Percentiles rank a stretch among this genome's conserved stretches.
Conservation (phyloP, 2,797 vertebrate genomes). For the Characodon lateralis region DNA sequence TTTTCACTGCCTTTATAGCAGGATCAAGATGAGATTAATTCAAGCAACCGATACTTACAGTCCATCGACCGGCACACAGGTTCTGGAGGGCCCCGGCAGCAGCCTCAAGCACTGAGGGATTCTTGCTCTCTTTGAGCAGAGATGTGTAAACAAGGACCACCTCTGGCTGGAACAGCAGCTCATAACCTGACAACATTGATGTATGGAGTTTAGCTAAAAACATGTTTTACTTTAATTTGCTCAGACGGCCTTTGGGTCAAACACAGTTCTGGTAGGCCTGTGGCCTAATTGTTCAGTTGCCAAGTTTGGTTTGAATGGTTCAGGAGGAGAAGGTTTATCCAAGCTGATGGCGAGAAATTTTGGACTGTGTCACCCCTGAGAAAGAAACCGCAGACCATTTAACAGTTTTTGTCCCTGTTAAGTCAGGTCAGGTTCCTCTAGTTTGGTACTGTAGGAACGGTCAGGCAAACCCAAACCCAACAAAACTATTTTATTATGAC, state of each 20-base stretch:
- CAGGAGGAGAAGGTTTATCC: too few relatives aligned
- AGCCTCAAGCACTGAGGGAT: constrained; percentile 92
- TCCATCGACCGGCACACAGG: constrained; percentile 95
- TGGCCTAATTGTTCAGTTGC: background rate
- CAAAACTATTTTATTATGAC: too few relatives aligned
- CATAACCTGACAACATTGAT: constrained; percentile 84
- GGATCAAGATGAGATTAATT: background rate
- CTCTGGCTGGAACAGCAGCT: constrained; percentile 95
- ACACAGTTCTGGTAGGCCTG: background rate
- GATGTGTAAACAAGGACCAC: constrained; percentile 96
- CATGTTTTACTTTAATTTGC: background rate
- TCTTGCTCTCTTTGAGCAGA: constrained; percentile 91
- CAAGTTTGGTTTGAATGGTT: too few relatives aligned
- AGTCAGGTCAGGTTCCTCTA: too few relatives aligned
- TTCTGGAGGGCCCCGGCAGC: constrained; percentile 96
- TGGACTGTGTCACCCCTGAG: too few relatives aligned
- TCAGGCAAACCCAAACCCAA: too few relatives aligned
- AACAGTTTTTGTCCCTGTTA: too few relatives aligned
- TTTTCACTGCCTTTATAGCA: background rate
- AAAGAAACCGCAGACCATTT: too few relatives aligned
- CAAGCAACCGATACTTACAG: constrained; percentile 76
- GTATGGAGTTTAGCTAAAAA: background rate
- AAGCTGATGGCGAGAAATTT: too few relatives aligned
- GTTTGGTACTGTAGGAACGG: too few relatives aligned
- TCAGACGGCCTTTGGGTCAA: background rate